Evolutionary conservation across 2,797 vertebrate genomes (phyloP).

Genomic region (Liasis olivaceus): DNA sequence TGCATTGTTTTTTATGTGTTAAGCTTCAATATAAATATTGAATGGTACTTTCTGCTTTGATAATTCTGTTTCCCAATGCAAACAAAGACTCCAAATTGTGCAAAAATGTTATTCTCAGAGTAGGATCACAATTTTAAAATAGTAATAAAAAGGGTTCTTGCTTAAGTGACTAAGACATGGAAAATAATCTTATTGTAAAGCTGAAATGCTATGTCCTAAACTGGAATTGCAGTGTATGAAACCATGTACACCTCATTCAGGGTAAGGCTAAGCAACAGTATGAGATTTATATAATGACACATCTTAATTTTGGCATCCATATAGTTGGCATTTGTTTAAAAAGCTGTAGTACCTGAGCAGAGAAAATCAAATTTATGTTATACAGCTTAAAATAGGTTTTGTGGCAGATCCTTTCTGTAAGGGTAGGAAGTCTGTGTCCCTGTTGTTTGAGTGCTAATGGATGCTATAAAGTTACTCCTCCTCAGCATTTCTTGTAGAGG

Average conservation of each 20-base stretch:
- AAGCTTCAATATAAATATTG: background rate
- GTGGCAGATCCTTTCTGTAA: constrained; percentile 81
- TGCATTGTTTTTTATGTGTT: background rate
- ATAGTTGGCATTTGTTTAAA: background rate
- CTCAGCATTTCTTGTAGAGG: constrained; percentile 88
- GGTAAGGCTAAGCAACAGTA: constrained; percentile 5
- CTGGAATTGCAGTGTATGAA: background rate
- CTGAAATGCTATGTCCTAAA: background rate
- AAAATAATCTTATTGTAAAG: background rate
- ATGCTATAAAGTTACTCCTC: constrained; percentile 86
- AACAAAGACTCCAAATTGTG: background rate
- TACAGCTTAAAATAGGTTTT: constrained; percentile 76
- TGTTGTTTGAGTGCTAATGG: constrained; percentile 82
- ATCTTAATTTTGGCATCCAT: constrained; percentile 16
- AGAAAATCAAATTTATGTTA: constrained; percentile 52
- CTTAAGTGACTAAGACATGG: background rate
- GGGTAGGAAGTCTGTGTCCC: constrained; percentile 94
- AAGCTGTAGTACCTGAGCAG: background rate
- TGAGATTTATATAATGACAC: background rate
- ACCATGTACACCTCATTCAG: background rate
- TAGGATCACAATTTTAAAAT: background rate
- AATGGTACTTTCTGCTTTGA: background rate
- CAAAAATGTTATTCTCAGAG: background rate
- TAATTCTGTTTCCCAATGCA: background rate
- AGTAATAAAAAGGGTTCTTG: background rate